A percentile compares a stretch with the other conserved stretches of the same genome.
These are phyloP conservation scores for Galago senegalensis DNA, from an alignment of 2,797 vertebrate genomes.

Conservation along the genomic window DNA sequence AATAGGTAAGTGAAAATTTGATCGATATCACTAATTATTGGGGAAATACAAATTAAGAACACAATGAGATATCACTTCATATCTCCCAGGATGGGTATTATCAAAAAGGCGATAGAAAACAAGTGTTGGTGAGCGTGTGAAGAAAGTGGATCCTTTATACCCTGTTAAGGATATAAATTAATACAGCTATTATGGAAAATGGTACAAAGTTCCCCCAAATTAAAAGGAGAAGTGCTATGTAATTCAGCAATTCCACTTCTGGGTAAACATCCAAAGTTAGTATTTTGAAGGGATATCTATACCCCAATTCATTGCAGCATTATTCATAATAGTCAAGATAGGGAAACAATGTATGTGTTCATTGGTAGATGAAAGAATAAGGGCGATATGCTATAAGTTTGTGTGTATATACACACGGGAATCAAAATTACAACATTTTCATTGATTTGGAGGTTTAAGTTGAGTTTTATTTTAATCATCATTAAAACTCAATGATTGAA, in stretches of 20 bases:
- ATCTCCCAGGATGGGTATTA: neutral
- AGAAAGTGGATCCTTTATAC: neutral
- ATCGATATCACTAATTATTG: neutral
- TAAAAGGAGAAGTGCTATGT: neutral
- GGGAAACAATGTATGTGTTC: neutral
- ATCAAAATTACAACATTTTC: neutral
- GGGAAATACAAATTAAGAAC: neutral
- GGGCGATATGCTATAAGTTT: neutral
- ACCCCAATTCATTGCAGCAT: neutral
- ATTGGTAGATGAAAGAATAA: neutral
- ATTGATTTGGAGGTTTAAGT: neutral
- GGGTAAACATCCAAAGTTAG: neutral
- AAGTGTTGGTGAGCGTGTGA: neutral
- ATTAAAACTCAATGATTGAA: conserved; percentile 18
- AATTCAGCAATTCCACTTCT: neutral
- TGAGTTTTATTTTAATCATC: conserved; percentile 14
- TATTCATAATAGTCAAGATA: neutral
- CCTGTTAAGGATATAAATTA: neutral
- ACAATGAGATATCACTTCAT: neutral
- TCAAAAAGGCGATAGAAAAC: neutral
- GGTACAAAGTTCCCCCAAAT: neutral
- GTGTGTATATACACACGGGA: neutral
- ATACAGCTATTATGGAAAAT: neutral
- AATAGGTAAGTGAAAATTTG: neutral
- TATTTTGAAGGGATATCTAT: neutral